Base-by-base conservation (phyloP, 1,140 invertebrate species). In the Pseudomyrmex flavicornis region DNA sequence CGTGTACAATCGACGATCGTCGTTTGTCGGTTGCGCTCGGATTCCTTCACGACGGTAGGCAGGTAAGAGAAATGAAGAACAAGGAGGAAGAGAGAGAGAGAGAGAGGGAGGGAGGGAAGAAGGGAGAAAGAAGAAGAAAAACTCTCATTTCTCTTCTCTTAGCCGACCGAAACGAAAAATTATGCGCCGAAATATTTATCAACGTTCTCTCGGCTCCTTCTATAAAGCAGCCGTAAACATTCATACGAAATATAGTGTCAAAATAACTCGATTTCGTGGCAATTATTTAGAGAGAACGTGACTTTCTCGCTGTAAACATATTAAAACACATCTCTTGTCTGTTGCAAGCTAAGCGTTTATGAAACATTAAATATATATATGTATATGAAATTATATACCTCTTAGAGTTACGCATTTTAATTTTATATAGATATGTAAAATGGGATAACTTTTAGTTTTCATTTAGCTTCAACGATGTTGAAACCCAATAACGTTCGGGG, bases 1-100 rank as follows among this genome's bases (percentile, higher is more conserved):
- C 63, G 26, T 35, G 5, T 72, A 63, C 61, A 84, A 84, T 80
- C 76, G 76, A n/a, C 62, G 13, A 77, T 66, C 72, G 22, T 48
- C 79, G 70, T 85, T 85, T 85, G 68, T 84, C 26, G 61, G 66
- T 88, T 83, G 12, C n/a, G 74, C 59, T 82, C 83, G 76, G 61
- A 83, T 75, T 82, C 68, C 56, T 20, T 52, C 56, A 80, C 56
- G 72, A 77, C 72, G 76, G 15, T 17, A 22, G 15, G 10, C 22
- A 50, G 59, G 35, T 35, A 35, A 68, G 20, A 26, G n/a, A 4
- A 20, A 50, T 35, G 22, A 66, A 22, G 15, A 17, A 61, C 35
- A 44, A 48, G 46, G 22, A 54, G 56, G n/a, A 61, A 46, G 63
- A 22, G 20, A 22, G n/a, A 17, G 13, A 50, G 73, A 54, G 63